phyloP scores from a whole-genome alignment of 2,797 vertebrate genomes.

The Brachyrhaphis roseni region DNA sequence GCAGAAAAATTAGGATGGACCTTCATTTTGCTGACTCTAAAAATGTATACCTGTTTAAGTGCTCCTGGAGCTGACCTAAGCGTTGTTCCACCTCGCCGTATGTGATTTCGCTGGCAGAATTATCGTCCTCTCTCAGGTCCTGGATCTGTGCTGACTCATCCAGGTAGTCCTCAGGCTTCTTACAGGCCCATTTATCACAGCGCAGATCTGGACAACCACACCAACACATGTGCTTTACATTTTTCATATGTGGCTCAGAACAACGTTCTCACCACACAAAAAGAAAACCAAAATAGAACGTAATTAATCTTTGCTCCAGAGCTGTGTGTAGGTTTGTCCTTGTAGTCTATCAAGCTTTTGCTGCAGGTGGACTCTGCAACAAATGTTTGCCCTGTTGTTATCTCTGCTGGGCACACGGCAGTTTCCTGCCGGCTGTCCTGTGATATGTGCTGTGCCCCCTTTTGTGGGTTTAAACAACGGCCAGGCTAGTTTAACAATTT shows the following conservation, averaged over 20 bases:
- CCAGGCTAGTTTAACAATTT: constrained; percentile 38
- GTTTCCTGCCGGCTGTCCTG: constrained; percentile 34
- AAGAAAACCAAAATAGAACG: constrained; percentile 68
- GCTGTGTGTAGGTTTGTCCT: constrained; percentile 54
- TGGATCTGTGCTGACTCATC: constrained; percentile 84
- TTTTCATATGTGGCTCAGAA: constrained; percentile 73
- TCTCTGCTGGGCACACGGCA: constrained; percentile 69
- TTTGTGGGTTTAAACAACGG: constrained; percentile 59
- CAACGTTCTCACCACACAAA: constrained; percentile 62
- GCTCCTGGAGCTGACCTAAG: constrained; percentile 94
- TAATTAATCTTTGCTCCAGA: constrained; percentile 72
- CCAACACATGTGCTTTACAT: constrained; percentile 61
- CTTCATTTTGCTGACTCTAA: constrained; percentile 15
- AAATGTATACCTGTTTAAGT: constrained; percentile 91
- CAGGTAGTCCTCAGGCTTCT: constrained; percentile 77
- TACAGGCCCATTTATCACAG: constrained; percentile 85
- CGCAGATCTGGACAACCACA: constrained; percentile 81
- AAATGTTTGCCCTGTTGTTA: constrained; percentile 64
- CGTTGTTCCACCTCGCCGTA: constrained; percentile 97
- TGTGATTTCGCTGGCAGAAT: constrained; percentile 91
- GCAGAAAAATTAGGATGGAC: constrained; percentile 10
- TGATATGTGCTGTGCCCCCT: constrained; percentile 49
- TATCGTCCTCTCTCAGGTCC: constrained; percentile 86
- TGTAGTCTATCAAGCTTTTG: constrained; percentile 70
- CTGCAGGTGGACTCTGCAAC: constrained; percentile 48